Base-by-base conservation (phyloP, 1,140 invertebrate species). In the Temnothorax nylanderi region DNA sequence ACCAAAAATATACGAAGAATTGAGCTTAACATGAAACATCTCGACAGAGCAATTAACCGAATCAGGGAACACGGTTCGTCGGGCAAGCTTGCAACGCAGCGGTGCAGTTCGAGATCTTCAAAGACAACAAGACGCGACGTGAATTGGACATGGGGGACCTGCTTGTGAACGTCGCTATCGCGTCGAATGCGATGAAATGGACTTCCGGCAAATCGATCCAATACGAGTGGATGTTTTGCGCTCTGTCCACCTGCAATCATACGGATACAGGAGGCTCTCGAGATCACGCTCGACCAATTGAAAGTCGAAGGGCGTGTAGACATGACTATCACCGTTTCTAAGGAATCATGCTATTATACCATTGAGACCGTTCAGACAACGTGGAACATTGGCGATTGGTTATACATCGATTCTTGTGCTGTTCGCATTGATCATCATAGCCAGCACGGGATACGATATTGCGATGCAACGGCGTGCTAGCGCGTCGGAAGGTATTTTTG, bases 171-270 rank as follows among this genome's bases (percentile, higher is more conserved):
- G 41, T 92, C 7, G 93, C 93, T 1, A 64, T 91, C 32, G 93
- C 94, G 0, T 88, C 94, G 88, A 85, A 86, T 8, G n/a, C 37
- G 13, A 56, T 62, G 3, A 85, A 69, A 67, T 93, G 80, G 90
- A 90, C 10, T 0, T 88, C 64, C 2, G 90, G 88, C 0, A 72
- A 64, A 4, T 85, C 94, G 8, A 74, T 91, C 0, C 44, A 84
- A 1, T 94, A 93, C 87, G 91, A 92, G 34, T 93, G 93, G 94
- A 89, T 92, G 80, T 93, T 90, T 92, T 94, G 93, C 64, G 88
- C 93, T 7, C 94, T 93, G 3, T 94, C 94, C 0, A 92, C 86
- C 34, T 94, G 94, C 80, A 92, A 88, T 32, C 56, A 88, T 11
- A 71, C 81, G 18, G 93, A 80, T 94, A 26, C 80, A 71, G 13